These are phyloP conservation scores for Bombycilla garrulus DNA, from an alignment of 2,113 vertebrate genomes.

Conservation along the genomic window DNA sequence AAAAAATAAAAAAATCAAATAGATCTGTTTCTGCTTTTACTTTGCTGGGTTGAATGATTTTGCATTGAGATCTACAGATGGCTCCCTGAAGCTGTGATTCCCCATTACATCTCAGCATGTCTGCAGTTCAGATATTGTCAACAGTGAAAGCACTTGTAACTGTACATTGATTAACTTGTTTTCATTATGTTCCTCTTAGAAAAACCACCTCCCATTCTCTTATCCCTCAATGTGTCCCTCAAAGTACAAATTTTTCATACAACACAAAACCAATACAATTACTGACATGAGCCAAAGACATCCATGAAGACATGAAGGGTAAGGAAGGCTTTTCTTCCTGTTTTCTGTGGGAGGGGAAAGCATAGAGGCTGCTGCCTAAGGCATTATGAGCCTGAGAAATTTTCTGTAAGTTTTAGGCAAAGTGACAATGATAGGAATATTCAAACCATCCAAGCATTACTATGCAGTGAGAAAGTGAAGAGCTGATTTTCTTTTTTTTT, in stretches of 20 bases:
- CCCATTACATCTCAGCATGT: constrained; percentile 27
- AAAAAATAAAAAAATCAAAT: neutral
- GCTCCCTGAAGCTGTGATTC: constrained; percentile 13
- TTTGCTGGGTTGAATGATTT: neutral
- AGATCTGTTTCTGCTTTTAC: neutral
- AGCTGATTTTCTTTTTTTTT: neutral
- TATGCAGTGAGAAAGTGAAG: neutral
- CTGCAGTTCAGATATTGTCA: constrained; percentile 2
- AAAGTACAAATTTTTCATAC: neutral
- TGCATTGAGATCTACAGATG: constrained; percentile 13
- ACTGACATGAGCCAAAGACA: neutral
- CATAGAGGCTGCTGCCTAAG: neutral
- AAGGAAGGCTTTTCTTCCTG: neutral
- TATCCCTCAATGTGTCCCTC: neutral
- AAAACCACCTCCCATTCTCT: constrained; percentile 1
- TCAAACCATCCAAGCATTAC: neutral
- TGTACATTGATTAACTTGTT: neutral
- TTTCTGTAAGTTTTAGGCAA: neutral
- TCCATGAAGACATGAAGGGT: neutral
- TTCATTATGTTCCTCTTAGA: neutral
- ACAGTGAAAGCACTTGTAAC: neutral
- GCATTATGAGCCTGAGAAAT: neutral
- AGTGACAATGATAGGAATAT: neutral
- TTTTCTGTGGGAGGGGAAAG: neutral
- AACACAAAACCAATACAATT: neutral